Conservation (phyloP, 2,113 vertebrate species). For the Nannospalax galili region DNA sequence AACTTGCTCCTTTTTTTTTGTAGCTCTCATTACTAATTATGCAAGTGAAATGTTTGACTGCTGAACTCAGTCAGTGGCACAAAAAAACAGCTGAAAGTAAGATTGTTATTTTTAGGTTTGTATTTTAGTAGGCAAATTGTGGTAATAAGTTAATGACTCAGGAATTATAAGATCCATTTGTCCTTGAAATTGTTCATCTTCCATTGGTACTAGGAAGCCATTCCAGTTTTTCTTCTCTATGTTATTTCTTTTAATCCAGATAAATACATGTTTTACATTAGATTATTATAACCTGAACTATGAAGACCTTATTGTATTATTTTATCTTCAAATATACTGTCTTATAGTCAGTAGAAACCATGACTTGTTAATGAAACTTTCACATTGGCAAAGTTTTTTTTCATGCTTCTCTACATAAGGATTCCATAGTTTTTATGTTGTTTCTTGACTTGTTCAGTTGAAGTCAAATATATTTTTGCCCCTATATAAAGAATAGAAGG, state of each 20-base stretch:
- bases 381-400: background rate
- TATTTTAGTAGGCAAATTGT: constrained; percentile 23
- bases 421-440: background rate
- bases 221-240: constrained; percentile 5
- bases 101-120: constrained; percentile 66
- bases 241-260: constrained; percentile 23
- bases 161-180: constrained; percentile 42
- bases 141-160: constrained; percentile 49
- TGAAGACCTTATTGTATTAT: constrained; percentile 19
- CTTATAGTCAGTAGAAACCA: constrained; percentile 16
- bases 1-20: constrained; percentile 57
- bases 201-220: background rate
- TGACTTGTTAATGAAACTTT: constrained; percentile 46
- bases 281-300: background rate
- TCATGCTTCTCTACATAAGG: background rate
- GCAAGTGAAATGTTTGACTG: constrained; percentile 75
- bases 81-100: constrained; percentile 84
- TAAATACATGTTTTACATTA: background rate
- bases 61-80: constrained; percentile 77
- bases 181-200: constrained; percentile 34
- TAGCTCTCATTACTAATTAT: constrained; percentile 81
- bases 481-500: constrained; percentile 17
- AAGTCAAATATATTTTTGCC: constrained; percentile 16
- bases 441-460: background rate
- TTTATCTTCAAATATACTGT: background rate